Base-by-base conservation (phyloP, 2,888 invertebrate species). In the Drosophila tripunctata region DNA sequence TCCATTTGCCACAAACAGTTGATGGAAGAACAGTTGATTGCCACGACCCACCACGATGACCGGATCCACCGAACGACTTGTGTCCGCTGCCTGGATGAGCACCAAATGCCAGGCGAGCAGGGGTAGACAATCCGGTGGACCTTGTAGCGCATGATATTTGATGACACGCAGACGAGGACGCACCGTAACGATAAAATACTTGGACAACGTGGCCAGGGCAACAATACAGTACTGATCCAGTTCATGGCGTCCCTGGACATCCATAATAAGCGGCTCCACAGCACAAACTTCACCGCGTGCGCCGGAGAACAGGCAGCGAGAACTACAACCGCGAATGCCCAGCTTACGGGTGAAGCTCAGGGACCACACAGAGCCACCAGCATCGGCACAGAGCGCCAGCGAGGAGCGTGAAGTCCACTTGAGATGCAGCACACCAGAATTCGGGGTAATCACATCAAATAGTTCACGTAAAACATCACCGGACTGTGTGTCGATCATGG, bases 311-410 rank as follows among this genome's bases (percentile, higher is more conserved):
- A 99, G 92, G 90, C 99, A 99, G 51, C 97, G 96, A 0, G 97
- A 96, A 66, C 97, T 96, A 90, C 96, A 97, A 0, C 96, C 95
- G 38, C 98, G 93, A 31, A 97, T 96, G 10, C 98, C 98, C 78
- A 98, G 93, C 8, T 96, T 94, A 60, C 98, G 93, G 36, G 96
- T 96, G 89, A 98, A 98, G 83, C 95, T 96, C 31, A 99, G 92
- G 74, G 98, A 95, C 94, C 98, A 99, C 1, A 99, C 98, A 1
- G 98, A 99, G 0, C 99, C 99, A 2, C 98, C 97, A 43, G 96
- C 96, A 89, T 99, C 99, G 15, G 97, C 96, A 78, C 95, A 95
- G 24, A 97, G 92, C 0, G 96, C 97, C 61, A 96, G 90, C 21
- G 95, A 94, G 4, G 94, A 93, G 69, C 94, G 94, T 88, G 95